phyloP scores from a whole-genome alignment of 2,797 vertebrate species.

The Cirrhinus mrigala region DNA sequence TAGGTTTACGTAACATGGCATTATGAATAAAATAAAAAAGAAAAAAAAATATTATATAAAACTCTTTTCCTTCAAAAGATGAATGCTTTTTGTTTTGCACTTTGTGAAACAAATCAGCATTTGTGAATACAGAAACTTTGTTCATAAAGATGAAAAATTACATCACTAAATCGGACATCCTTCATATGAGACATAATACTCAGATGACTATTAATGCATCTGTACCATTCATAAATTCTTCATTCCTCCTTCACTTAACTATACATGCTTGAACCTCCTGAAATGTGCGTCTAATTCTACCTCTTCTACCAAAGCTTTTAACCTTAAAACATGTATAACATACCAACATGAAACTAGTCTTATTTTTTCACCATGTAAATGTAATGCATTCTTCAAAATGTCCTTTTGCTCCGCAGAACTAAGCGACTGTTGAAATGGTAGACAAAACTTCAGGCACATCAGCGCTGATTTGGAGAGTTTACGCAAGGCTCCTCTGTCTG shows the following conservation, averaged over 20 bases:
- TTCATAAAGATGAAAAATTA: conserved; percentile 20
- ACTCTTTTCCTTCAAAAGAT: conserved; percentile 32
- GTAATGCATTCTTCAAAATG: not conserved
- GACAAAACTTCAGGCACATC: not conserved
- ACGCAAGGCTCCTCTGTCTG: conserved; percentile 92
- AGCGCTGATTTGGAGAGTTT: conserved; percentile 41
- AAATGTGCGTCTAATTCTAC: conserved; percentile 34
- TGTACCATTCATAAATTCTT: conserved; percentile 16
- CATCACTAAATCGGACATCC: conserved; percentile 35
- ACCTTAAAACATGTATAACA: conserved; percentile 23
- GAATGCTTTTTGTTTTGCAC: conserved; percentile 17
- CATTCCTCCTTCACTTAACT: not conserved
- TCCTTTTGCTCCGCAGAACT: conserved; percentile 14
- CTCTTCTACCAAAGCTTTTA: conserved; percentile 33
- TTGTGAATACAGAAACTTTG: conserved; percentile 13
- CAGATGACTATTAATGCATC: conserved; percentile 14
- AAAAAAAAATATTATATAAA: conserved; percentile 42
- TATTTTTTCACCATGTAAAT: not conserved
- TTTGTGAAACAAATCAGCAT: conserved; percentile 41
- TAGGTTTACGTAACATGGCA: not conserved
- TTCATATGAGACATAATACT: conserved; percentile 40
- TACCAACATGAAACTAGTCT: conserved; percentile 30
- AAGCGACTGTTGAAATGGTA: conserved; percentile 25
- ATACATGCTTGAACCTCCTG: conserved; percentile 19
- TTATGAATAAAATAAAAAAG: conserved; percentile 33